Base-by-base conservation (phyloP, 2,113 vertebrate genomes). In the Speoplatyrhinus poulsoni region DNA sequence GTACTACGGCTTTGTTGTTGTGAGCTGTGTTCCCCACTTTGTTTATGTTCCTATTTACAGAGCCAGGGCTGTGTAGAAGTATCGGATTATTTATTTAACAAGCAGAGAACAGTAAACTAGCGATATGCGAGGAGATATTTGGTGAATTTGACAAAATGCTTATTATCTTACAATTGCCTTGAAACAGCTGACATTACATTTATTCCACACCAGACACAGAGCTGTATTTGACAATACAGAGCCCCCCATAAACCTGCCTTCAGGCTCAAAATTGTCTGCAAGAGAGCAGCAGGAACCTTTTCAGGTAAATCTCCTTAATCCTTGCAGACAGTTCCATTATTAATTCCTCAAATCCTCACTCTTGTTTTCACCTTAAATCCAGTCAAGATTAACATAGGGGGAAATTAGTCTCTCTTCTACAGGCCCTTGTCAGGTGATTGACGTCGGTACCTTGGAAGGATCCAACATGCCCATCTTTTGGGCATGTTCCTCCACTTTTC, bases 351-450 rank as follows among this genome's bases (percentile, higher is more conserved):
- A 9, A 32, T 17, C 9, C 62, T 83, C 69, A 50, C 72, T 69
- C 74, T 60, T 62, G 55, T 56, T 56, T 60, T 41, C 62, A 76
- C 77, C 64, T 62, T 65, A 81, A 87, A 77, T 81, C 75, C 82
- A 65, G 67, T 60, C 70, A 69, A 77, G 75, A 86, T 82, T 83
- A 79, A 83, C 62, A 77, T 52, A 1, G 48, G 61, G 71, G 72
- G 70, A 76, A 81, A 76, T 72, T 55, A 1, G 15, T 17, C 74
- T 72, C 76, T 48, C 16, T 47, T 49, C 15, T 3, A 0, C 36
- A 13, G 61, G 55, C 61, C 65, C 72, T 73, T 61, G 65, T 58
- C 70, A 46, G 15, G 62, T 75, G 61, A 80, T 69, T 80, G 60
- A 60, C 49, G 54, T 73, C 46, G 26, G 12, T 64, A 70, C 65